Conservation (phyloP, 2,113 vertebrate species). For the Chaetorhynchus papuensis region DNA sequence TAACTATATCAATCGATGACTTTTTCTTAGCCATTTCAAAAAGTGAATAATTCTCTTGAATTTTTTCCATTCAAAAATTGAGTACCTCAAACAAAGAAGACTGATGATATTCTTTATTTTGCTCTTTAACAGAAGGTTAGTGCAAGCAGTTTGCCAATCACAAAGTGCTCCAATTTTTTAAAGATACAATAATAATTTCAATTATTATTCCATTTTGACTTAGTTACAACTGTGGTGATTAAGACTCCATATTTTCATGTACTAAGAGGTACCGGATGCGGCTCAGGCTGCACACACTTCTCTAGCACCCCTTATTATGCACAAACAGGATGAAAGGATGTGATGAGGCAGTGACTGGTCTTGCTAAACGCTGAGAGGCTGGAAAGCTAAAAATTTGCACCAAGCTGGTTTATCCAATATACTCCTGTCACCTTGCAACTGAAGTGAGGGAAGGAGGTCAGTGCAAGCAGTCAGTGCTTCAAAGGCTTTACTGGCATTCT, state of each 20-base stretch:
- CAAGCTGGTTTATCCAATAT: not conserved
- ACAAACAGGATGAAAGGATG: not conserved
- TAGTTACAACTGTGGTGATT: too few species aligned
- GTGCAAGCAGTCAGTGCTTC: not conserved
- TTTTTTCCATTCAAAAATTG: not conserved
- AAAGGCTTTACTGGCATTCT: not conserved
- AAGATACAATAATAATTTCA: not conserved
- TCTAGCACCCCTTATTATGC: not conserved
- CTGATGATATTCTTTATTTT: not conserved
- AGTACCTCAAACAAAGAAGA: not conserved
- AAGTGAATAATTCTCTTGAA: not conserved
- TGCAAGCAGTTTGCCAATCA: not conserved
- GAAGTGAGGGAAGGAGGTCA: not conserved
- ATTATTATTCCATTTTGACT: not conserved
- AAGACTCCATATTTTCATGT: not conserved
- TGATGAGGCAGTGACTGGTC: not conserved
- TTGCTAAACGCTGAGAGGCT: not conserved
- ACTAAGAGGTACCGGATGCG: not conserved
- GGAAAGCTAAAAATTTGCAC: not conserved
- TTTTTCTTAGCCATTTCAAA: not conserved
- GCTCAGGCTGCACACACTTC: not conserved
- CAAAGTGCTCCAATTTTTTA: not conserved
- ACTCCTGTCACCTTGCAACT: not conserved
- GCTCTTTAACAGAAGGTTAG: not conserved
- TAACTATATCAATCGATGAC: not conserved